A percentile compares a stretch with the other conserved stretches of the same genome.
Evolutionary conservation across 2,797 vertebrate species (phyloP).

Genomic region (Rhinogobio ventralis): DNA sequence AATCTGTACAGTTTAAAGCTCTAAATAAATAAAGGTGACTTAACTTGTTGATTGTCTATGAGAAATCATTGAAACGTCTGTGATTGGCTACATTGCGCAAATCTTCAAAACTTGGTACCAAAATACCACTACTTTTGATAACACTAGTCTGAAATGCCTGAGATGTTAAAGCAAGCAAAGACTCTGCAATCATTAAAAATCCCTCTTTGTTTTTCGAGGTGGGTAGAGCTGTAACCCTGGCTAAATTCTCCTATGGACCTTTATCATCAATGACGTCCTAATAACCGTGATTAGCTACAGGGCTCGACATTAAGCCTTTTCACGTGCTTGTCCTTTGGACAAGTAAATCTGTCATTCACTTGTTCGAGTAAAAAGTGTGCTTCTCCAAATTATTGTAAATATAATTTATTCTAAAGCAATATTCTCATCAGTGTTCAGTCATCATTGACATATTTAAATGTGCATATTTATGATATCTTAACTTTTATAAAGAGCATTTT

Average conservation of each 20-base stretch:
- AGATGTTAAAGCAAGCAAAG: not conserved
- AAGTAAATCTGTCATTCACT: too few relatives aligned
- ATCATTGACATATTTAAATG: too few relatives aligned
- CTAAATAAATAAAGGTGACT: too few relatives aligned
- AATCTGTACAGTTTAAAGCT: too few relatives aligned
- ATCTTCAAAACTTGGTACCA: not conserved
- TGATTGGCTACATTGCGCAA: not conserved
- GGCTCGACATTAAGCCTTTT: too few relatives aligned
- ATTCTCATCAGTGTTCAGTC: too few relatives aligned
- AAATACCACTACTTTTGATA: not conserved
- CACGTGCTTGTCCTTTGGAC: too few relatives aligned
- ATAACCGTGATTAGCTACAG: not conserved
- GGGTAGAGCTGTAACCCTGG: not conserved
- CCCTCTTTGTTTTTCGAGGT: not conserved
- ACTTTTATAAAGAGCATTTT: too few relatives aligned
- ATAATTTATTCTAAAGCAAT: too few relatives aligned
- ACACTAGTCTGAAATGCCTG: not conserved
- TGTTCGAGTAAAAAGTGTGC: too few relatives aligned
- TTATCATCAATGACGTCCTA: not conserved
- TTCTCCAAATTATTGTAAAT: too few relatives aligned
- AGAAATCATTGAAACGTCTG: not conserved
- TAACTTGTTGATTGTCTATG: not conserved
- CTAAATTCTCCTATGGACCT: not conserved
- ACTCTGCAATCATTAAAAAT: not conserved
- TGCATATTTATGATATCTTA: too few relatives aligned